Conservation (phyloP, 2,113 vertebrate species). For the Poeciliopsis turrubarensis region DNA sequence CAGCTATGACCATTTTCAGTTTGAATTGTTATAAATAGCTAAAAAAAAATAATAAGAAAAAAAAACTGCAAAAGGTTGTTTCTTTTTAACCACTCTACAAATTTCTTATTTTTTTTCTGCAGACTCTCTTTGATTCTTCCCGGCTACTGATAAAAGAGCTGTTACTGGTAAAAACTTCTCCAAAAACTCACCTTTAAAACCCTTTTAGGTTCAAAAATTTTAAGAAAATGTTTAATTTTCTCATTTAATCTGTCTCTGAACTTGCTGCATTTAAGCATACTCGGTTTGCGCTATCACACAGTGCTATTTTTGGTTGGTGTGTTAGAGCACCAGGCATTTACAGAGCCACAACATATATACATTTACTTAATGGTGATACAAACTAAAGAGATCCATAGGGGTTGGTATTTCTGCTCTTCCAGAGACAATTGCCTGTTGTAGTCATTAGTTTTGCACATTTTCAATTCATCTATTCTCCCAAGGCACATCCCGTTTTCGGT, state of each 20-base stretch:
- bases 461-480: constrained; percentile 19
- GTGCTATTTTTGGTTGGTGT: constrained; percentile 19
- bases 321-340: constrained; percentile 22
- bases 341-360: constrained; percentile 24
- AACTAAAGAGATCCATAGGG: constrained; percentile 36
- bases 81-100: no score
- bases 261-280: neutral
- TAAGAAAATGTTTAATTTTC: neutral
- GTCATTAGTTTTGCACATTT: constrained; percentile 16
- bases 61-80: no score
- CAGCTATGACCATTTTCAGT: no score
- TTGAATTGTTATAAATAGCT: no score
- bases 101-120: no score
- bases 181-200: neutral
- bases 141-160: neutral
- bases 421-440: constrained; percentile 27
- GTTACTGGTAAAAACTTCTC: neutral
- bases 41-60: no score
- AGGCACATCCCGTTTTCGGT: constrained; percentile 33
- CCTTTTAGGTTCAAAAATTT: neutral
- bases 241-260: neutral
- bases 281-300: neutral
- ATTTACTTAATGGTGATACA: constrained; percentile 41
- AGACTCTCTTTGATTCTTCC: no score
- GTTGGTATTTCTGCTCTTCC: constrained; percentile 16